Base-by-base conservation (phyloP, 2,888 invertebrate species). In the Melieria crassipennis region DNA sequence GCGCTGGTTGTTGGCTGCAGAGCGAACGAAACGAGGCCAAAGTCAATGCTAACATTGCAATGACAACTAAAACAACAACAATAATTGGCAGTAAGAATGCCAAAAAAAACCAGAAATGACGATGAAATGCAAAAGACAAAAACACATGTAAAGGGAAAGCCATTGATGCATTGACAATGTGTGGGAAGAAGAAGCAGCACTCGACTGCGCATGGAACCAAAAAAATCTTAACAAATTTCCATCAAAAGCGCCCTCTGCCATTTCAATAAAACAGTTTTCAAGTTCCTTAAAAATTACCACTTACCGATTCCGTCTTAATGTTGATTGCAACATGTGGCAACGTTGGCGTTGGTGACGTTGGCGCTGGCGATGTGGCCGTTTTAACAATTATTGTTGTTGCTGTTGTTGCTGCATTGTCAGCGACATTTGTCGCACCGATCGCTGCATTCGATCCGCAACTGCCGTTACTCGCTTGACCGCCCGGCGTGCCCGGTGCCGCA, bases 251-350 rank as follows among this genome's bases (percentile, higher is more conserved):
- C 52, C 7, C 11, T 16, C 50, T 43, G 30, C 50, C 61, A 43
- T 46, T 16, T 11, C 11, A 16, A 50, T 50, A 13, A 11, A 13
- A 46, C 55, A 30, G 60, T 30, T 42, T 16, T n/a, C 47, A 7
- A 5, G 10, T 30, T 30, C 3, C 30, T 56, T 0, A 45, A 67
- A 43, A 6, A 42, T 56, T 48, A 58, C 60, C 73, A 83, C 83
- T 83, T 80, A 83, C 83, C 83, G 83, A 80, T 83, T 83, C 83
- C 73, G 83, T 83, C 78, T 83, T 83, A 58, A 83, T 83, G 79
- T 83, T 83, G 76, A 83, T 80, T 73, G 83, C 79, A 79, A 65
- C 48, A 47, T 67, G 67, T 30, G 69, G 69, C 69, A 61, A 16
- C 60, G 72, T 52, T 47, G 70, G 10, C n/a, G 63, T 5, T 4